These are phyloP conservation scores for Phytoseiulus persimilis DNA, from an alignment of 2,888 invertebrate species.

Conservation along the genomic window DNA sequence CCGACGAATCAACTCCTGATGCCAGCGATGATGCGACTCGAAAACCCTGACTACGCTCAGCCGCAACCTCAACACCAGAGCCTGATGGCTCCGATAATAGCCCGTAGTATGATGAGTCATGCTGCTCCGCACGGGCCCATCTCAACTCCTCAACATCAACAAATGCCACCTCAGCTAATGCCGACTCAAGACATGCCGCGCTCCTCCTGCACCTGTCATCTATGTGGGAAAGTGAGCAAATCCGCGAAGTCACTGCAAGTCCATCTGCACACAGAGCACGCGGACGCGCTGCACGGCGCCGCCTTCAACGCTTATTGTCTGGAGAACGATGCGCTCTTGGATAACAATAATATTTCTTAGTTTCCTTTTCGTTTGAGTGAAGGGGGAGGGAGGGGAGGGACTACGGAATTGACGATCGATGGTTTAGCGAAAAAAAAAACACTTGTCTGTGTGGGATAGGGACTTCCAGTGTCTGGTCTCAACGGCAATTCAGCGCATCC, in stretches of 20 bases:
- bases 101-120: background rate
- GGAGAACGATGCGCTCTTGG: background rate
- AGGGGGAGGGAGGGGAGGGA: background rate
- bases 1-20: conserved; percentile 17
- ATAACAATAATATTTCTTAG: background rate
- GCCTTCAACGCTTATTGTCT: background rate
- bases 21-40: conserved; percentile 14
- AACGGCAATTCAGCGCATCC: background rate
- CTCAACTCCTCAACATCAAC: conserved; percentile 15
- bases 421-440: background rate
- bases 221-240: conserved; percentile 47
- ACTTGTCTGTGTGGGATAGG: background rate
- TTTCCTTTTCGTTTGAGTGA: background rate
- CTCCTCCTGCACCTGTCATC: conserved; percentile 46
- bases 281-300: conserved; percentile 37
- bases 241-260: conserved; percentile 47
- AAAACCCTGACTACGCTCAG: conserved; percentile 38
- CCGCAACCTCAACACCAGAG: conserved; percentile 19
- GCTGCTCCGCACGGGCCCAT: conserved; percentile 27
- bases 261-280: conserved; percentile 48
- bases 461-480: background rate
- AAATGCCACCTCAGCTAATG: background rate
- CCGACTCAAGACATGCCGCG: conserved; percentile 40
- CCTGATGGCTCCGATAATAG: background rate
- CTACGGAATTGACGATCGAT: background rate